Evolutionary conservation across 37 sponge, comb jelly and placozoan species (phyloP), one percentile per base, ranked within the genome.

Genomic region (Mnemiopsis leidyi): DNA sequence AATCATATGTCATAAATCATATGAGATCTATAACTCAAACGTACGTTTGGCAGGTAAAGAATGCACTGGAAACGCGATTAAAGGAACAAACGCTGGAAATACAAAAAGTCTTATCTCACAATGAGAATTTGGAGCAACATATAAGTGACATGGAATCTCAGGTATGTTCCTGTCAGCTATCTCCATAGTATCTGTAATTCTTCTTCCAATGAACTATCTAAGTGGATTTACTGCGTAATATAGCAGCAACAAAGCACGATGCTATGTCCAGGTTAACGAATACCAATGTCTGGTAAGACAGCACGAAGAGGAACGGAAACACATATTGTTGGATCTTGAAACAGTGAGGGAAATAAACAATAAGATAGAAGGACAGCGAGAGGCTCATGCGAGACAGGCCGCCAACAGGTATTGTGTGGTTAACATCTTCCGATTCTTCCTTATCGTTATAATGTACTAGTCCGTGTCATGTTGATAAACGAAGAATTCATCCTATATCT

Each of bases 381-480:
- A 85, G 90, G 90, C 90, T n/a, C 90, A 85, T 39, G 90, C 90
- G 13, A 85, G 90, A 85, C 90, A 85, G 25, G 90, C 90, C 9
- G 90, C 90, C 39, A 85, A 85, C 30, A 77, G 79, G 79, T n/a
- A n/a, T n/a, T n/a, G n/a, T n/a, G n/a, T n/a, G n/a, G n/a, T n/a
- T n/a, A n/a, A n/a, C n/a, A n/a, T n/a, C n/a, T n/a, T n/a, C n/a
- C n/a, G n/a, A n/a, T n/a, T n/a, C n/a, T n/a, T n/a, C n/a, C n/a
- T n/a, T n/a, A n/a, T n/a, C n/a, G n/a, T n/a, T n/a, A n/a, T n/a
- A n/a, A n/a, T n/a, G n/a, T n/a, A n/a, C n/a, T n/a, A n/a, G n/a
- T n/a, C n/a, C n/a, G n/a, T n/a, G n/a, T n/a, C n/a, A n/a, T n/a
- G n/a, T n/a, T n/a, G n/a, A n/a, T n/a, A n/a, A n/a, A n/a, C n/a